Percentiles rank a stretch among this genome's conserved stretches.
phyloP scores from a whole-genome alignment of 2,797 vertebrate genomes.

The Phrynocephalus vlangalii region DNA sequence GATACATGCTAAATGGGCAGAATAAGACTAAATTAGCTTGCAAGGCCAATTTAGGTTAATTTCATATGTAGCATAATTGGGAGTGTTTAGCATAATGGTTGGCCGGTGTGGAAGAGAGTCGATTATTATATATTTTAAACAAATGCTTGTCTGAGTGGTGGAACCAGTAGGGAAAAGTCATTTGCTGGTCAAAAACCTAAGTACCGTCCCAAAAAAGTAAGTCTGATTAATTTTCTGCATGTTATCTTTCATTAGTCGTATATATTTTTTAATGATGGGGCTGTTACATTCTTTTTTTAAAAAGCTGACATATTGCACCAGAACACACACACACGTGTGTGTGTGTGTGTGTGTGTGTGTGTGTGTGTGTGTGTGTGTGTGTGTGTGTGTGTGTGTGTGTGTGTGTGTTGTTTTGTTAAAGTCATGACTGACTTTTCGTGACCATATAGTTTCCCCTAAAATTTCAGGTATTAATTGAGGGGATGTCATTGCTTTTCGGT shows the following conservation, averaged over 20 bases:
- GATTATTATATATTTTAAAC: neutral
- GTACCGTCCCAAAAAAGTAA: neutral
- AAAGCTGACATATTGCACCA: no score
- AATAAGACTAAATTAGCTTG: no score
- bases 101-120: neutral
- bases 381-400: no score
- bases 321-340: no score
- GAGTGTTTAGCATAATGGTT: neutral
- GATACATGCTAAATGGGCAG: neutral
- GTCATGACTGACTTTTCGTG: no score
- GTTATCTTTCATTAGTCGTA: neutral
- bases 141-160: neutral
- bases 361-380: no score
- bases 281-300: no score
- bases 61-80: neutral
- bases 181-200: neutral
- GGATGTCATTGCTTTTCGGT: neutral
- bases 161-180: neutral
- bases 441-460: neutral
- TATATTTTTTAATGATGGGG: no score
- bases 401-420: no score
- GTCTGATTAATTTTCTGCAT: neutral
- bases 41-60: neutral
- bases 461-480: neutral
- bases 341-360: no score